A percentile compares a stretch with the other conserved stretches of the same genome.
phyloP scores from a whole-genome alignment of 2,888 invertebrate species.

The Meganola albula region DNA sequence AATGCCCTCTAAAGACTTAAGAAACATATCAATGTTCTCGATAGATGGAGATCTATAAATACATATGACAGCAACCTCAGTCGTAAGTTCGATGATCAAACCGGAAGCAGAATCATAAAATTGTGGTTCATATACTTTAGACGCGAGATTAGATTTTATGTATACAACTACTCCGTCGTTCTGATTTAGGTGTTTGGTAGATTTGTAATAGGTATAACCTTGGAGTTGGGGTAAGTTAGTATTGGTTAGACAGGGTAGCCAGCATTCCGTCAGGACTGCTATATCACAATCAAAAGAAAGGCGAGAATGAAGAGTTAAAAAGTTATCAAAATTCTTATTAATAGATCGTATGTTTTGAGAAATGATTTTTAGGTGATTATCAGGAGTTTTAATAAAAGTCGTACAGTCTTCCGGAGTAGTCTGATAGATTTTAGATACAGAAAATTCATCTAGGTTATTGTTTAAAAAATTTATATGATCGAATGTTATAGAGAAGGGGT shows the following conservation, averaged over 20 bases:
- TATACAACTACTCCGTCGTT: slow-evolving; percentile 1
- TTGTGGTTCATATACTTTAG: background rate
- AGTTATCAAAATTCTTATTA: slow-evolving; percentile 1
- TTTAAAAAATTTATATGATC: background rate
- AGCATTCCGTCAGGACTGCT: slow-evolving; percentile 1
- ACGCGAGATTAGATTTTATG: background rate
- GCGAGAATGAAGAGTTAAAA: background rate
- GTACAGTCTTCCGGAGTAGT: background rate
- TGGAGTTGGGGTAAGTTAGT: background rate
- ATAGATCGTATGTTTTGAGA: slow-evolving; percentile 6
- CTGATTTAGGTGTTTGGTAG: slow-evolving; percentile 1
- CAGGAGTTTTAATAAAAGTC: background rate
- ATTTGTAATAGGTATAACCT: background rate
- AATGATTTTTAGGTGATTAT: background rate
- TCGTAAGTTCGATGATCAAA: background rate
- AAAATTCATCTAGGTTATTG: slow-evolving; percentile 1
- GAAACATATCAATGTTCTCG: background rate
- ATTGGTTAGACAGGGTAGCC: slow-evolving; percentile 1
- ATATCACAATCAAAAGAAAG: slow-evolving; percentile 1
- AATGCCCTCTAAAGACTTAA: background rate
- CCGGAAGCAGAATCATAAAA: slow-evolving; percentile 1
- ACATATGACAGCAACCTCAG: slow-evolving; percentile 1
- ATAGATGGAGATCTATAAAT: slow-evolving; percentile 3
- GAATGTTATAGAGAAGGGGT: background rate
- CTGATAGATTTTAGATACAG: background rate